Base-by-base conservation (phyloP, 2,888 invertebrate species). In the Phyto melanocephala region DNA sequence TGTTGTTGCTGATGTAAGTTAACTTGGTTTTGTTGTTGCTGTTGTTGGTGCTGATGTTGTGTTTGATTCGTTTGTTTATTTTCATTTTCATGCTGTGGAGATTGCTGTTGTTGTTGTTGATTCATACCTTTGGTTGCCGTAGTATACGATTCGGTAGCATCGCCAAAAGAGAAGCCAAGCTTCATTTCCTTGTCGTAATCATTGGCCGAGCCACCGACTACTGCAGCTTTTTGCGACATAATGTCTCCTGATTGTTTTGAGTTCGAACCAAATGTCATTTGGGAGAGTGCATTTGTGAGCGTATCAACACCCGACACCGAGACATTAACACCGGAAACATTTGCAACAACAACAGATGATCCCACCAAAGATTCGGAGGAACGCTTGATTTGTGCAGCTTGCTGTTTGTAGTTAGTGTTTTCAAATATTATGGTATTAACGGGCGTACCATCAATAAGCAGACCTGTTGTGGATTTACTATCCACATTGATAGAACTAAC, bases 371-470 rank as follows among this genome's bases (percentile, higher is more conserved):
- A 81, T 58, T 86, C 86, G 4, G 84, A 76, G 20, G 86, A 83
- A 42, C 85, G 86, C 74, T 87, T 86, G 8, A 86, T 71, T 65
- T 86, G 86, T 7, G 85, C 81, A 11, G 84, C 84, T 82, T 88
- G 88, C 75, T 94, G 94, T 89, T 96, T 96, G 89, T 95, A 97
- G 90, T 97, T 97, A 1, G 97, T 97, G 89, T 97, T 97, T 89
- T 97, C 97, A 89, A 97, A 97, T 84, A 97, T 97, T 68, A 97
- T 95, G 0, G 97, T 97, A 88, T 96, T 95, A 20, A 96, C 96
- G 1, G 96, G 96, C 0, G 96, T 94, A 5, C 95, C 95, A 3
- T 95, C 93, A 28, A 95, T 95, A 88, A 96, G 95, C 35, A 95
- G 81, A 79, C 80, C 85, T 15, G 84, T 84, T n/a, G 70, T 80